Conservation (phyloP, 2,888 invertebrate species). For the Plebejus melissa region DNA sequence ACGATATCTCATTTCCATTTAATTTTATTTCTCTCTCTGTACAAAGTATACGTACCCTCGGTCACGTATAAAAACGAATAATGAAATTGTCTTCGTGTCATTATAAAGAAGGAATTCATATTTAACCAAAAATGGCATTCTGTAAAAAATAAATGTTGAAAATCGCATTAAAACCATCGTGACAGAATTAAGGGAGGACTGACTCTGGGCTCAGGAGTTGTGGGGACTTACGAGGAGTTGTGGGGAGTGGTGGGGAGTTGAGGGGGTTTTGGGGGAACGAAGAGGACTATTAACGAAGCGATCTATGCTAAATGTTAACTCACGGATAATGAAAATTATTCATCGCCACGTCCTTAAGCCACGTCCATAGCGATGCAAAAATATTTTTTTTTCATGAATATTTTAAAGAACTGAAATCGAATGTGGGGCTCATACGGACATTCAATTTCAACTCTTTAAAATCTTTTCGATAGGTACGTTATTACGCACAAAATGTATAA, state of each 20-base stretch:
- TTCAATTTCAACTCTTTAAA: no score
- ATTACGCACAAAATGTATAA: no score
- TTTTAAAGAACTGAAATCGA: no score
- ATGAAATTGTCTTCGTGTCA: neutral
- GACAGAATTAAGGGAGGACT: conserved; percentile 41
- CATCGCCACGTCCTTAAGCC: conserved; percentile 43
- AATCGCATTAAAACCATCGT: conserved; percentile 38
- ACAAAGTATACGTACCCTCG: neutral
- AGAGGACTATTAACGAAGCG: conserved; percentile 43
- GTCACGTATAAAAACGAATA: conserved; percentile 9
- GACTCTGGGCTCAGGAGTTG: conserved; percentile 34
- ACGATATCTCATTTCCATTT: neutral
- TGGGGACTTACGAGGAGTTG: conserved; percentile 26
- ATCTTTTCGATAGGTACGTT: no score
- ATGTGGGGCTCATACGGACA: no score
- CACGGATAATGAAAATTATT: conserved; percentile 62
- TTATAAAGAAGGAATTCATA: conserved; percentile 19
- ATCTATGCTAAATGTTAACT: conserved; percentile 58
- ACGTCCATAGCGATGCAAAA: conserved; percentile 38
- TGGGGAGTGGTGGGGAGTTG: neutral
- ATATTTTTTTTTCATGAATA: no score
- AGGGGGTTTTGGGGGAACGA: conserved; percentile 32
- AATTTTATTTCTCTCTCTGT: neutral
- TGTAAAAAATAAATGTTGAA: conserved; percentile 32
- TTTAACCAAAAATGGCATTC: conserved; percentile 18